Conservation (phyloP, 2,113 vertebrate genomes). For the Marmota flaviventris region DNA sequence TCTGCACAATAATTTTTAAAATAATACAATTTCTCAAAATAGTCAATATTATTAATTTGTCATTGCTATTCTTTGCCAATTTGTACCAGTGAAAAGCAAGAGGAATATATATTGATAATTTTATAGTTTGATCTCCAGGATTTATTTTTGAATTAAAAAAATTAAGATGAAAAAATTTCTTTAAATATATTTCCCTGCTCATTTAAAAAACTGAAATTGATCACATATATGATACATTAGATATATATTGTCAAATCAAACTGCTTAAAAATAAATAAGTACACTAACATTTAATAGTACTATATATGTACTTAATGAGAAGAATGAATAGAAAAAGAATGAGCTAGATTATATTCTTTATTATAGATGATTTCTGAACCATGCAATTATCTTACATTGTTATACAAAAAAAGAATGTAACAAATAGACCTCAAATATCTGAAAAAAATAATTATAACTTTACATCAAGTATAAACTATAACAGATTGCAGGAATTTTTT, state of each 20-base stretch:
- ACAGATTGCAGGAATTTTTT: not conserved
- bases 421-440: not conserved
- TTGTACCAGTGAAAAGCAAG: not conserved
- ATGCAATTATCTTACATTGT: not conserved
- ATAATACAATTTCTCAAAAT: not conserved
- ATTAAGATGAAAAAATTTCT: not conserved
- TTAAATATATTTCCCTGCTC: not conserved
- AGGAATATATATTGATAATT: not conserved
- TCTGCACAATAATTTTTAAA: not conserved
- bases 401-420: not conserved
- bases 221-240: too few relatives aligned
- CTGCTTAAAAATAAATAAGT: not conserved
- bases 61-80: not conserved
- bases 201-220: conserved; percentile 7
- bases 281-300: not conserved
- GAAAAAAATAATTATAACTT: not conserved
- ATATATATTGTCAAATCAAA: not conserved
- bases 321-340: not conserved
- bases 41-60: not conserved
- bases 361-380: not conserved
- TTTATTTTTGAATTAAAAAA: conserved; percentile 6
- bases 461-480: not conserved
- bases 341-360: not conserved
- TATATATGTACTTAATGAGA: not conserved
- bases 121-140: not conserved